Evolutionary conservation across 1,140 invertebrate genomes (phyloP).

Genomic region (Chionoecetes opilio): DNA sequence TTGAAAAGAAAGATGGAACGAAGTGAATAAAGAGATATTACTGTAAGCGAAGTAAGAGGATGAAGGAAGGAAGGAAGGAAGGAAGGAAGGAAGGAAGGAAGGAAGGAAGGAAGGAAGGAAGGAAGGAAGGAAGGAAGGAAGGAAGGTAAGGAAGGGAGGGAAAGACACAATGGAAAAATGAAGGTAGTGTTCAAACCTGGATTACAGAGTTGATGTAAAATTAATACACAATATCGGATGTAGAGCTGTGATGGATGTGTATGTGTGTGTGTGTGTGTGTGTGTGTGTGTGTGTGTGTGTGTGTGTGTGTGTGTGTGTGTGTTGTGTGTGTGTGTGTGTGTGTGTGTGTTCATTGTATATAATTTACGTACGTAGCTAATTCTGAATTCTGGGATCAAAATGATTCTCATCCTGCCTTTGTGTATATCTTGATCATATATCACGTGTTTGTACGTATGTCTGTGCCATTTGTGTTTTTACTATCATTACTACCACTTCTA

Average conservation of each 20-base stretch:
- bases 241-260: background rate
- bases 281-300: slow-evolving; percentile 25
- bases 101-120: background rate
- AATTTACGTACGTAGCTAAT: background rate
- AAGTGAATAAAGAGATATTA: background rate
- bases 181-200: too few relatives aligned
- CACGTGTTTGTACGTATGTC: background rate
- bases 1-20: background rate
- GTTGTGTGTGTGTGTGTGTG: slow-evolving; percentile 25
- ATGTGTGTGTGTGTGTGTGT: slow-evolving; percentile 13
- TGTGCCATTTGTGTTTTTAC: background rate
- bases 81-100: background rate
- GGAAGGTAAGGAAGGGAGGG: too few relatives aligned
- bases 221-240: too few relatives aligned
- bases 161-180: too few relatives aligned
- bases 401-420: slow-evolving; percentile 18
- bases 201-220: too few relatives aligned
- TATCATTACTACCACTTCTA: background rate
- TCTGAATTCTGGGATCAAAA: background rate
- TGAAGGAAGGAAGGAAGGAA: background rate
- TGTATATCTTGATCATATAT: background rate
- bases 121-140: background rate
- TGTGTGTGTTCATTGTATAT: background rate
- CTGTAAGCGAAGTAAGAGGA: too few relatives aligned
- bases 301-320: background rate